Conservation (phyloP, 1,140 invertebrate species). For the Drosophila punjabiensis region DNA sequence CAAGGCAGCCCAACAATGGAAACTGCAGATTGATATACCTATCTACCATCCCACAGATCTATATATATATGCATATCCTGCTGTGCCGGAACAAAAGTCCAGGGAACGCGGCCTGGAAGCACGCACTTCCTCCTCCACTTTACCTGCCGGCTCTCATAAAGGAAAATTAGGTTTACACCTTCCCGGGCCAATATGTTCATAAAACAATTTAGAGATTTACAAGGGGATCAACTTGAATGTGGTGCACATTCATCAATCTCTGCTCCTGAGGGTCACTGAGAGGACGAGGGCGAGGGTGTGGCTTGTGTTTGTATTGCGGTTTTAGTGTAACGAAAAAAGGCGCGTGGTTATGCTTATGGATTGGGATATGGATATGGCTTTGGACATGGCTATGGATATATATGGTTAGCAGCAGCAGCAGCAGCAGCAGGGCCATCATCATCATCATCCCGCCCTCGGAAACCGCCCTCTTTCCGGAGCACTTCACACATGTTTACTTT, state of each 20-base stretch:
- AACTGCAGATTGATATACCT: constrained; percentile 10
- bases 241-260: constrained; percentile 35
- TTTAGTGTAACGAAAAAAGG: constrained; percentile 52
- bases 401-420: constrained; percentile 3
- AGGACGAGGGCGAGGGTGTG: constrained; percentile 6
- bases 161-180: constrained; percentile 83
- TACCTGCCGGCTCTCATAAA: constrained; percentile 64
- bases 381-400: constrained; percentile 6
- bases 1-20: constrained; percentile 66
- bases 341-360: constrained; percentile 50
- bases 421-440: constrained; percentile 23
- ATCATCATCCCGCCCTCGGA: constrained; percentile 47
- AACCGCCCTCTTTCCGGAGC: constrained; percentile 27
- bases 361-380: constrained; percentile 22
- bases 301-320: constrained; percentile 48
- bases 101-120: constrained; percentile 1
- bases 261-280: not conserved
- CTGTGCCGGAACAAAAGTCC: constrained; percentile 70
- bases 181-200: constrained; percentile 76
- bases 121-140: constrained; percentile 52
- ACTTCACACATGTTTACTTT: constrained; percentile 73
- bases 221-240: constrained; percentile 73
- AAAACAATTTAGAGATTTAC: constrained; percentile 84
- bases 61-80: constrained; percentile 42
- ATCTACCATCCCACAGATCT: constrained; percentile 1